Percentiles rank a stretch among this genome's conserved stretches.
Conservation (phyloP, 2,113 vertebrate species). For the Bubo bubo region DNA sequence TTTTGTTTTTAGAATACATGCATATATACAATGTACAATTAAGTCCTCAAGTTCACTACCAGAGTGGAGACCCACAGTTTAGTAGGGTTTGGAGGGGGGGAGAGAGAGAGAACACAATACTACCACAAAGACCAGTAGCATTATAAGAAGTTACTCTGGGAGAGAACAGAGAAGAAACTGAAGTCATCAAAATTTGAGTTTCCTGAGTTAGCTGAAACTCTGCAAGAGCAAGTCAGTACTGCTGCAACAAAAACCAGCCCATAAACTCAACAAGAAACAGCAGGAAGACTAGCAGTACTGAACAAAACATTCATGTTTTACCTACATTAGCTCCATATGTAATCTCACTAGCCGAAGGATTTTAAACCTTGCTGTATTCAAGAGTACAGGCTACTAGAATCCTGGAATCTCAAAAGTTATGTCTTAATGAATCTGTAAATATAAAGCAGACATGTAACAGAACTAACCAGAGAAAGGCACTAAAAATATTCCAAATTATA, state of each 20-base stretch:
- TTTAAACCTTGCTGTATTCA: background rate
- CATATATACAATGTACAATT: background rate
- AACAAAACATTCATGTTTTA: background rate
- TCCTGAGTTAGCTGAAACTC: background rate
- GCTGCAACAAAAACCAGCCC: background rate
- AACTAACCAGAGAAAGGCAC: background rate
- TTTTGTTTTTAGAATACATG: background rate
- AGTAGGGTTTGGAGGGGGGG: background rate
- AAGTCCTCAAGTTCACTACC: background rate
- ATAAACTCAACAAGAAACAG: background rate
- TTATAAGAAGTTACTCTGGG: background rate
- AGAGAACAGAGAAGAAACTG: background rate
- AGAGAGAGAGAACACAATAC: background rate
- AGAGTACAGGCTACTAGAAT: background rate
- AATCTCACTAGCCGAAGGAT: background rate
- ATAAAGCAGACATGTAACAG: background rate
- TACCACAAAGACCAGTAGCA: background rate
- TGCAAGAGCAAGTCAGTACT: background rate
- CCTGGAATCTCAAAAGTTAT: background rate
- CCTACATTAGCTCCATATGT: background rate
- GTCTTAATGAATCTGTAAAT: constrained; percentile 9
- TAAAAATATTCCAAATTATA: background rate
- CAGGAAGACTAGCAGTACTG: background rate
- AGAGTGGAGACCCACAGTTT: background rate
- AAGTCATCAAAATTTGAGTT: background rate